Evolutionary conservation across 2,888 invertebrate species (phyloP).

Genomic region (Drosophila limbata): DNA sequence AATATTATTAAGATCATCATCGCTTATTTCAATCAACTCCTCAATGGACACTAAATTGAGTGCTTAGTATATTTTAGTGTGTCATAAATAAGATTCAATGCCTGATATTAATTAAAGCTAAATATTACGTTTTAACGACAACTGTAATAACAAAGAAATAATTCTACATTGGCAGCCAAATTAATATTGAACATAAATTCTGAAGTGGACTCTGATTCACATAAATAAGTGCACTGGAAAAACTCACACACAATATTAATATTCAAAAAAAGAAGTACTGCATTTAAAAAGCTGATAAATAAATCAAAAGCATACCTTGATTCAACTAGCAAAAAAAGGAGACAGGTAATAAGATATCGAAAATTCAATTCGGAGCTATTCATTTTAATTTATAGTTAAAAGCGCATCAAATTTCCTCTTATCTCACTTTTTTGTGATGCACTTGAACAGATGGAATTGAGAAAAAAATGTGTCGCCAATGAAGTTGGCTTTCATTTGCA

Average conservation of each 20-base stretch:
- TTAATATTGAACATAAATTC: not conserved
- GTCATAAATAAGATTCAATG: constrained; percentile 7
- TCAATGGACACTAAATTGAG: not conserved
- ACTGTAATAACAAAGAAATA: not conserved
- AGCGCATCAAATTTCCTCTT: constrained; percentile 17
- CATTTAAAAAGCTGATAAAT: not conserved
- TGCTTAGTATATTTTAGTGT: not conserved
- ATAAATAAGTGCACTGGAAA: too few species aligned
- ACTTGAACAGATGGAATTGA: constrained; percentile 45
- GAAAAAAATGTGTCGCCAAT: constrained; percentile 41
- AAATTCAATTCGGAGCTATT: constrained; percentile 60
- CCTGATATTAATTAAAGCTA: not conserved
- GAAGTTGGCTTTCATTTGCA: constrained; percentile 48
- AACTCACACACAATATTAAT: too few species aligned
- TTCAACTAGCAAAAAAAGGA: not conserved
- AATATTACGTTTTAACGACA: not conserved
- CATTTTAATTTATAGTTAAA: constrained; percentile 40
- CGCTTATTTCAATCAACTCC: not conserved
- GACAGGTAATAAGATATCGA: constrained; percentile 2
- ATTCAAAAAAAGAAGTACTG: too few species aligned
- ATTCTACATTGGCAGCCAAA: not conserved
- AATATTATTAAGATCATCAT: constrained; percentile 2
- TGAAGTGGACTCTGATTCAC: too few species aligned
- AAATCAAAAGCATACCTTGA: not conserved
- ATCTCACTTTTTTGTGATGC: not conserved